These are phyloP conservation scores for Oreortyx pictus DNA, from an alignment of 2,797 vertebrate genomes.

Conservation along the genomic window DNA sequence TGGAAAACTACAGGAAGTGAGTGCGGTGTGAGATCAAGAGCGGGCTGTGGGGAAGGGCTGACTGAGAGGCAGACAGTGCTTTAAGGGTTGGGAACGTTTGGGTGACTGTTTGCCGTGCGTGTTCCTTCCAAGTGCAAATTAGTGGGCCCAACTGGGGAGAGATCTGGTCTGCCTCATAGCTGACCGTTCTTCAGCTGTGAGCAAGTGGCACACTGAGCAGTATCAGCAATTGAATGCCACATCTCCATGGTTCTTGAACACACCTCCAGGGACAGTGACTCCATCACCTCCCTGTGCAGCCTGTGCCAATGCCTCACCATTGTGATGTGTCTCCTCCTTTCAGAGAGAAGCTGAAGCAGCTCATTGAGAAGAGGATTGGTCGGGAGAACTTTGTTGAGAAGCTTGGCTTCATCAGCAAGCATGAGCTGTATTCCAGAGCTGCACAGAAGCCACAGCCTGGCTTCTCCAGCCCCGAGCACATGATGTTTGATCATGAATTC, in stretches of 20 bases:
- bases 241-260: too few relatives aligned
- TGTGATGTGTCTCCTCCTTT: neutral
- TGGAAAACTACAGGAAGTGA: slow-evolving; percentile 96
- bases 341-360: slow-evolving; percentile 97
- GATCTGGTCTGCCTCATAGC: neutral
- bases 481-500: slow-evolving; percentile 99
- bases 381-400: slow-evolving; percentile 99
- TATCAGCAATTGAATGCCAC: neutral
- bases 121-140: neutral
- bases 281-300: too few relatives aligned
- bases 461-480: slow-evolving; percentile 93
- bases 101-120: fast-evolving
- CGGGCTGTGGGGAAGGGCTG: neutral
- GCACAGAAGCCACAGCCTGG: slow-evolving; percentile 96
- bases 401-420: slow-evolving; percentile 95
- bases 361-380: slow-evolving; percentile 97
- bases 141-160: neutral
- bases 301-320: too few relatives aligned
- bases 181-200: neutral
- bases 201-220: neutral
- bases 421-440: slow-evolving; percentile 95
- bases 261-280: too few relatives aligned
- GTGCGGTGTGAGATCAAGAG: slow-evolving; percentile 20
- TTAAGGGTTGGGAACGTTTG: neutral
- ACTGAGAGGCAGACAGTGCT: neutral